Evolutionary conservation across 2,113 vertebrate species (phyloP), one percentile per base, ranked within the genome.

Genomic region (Tringa solitaria): DNA sequence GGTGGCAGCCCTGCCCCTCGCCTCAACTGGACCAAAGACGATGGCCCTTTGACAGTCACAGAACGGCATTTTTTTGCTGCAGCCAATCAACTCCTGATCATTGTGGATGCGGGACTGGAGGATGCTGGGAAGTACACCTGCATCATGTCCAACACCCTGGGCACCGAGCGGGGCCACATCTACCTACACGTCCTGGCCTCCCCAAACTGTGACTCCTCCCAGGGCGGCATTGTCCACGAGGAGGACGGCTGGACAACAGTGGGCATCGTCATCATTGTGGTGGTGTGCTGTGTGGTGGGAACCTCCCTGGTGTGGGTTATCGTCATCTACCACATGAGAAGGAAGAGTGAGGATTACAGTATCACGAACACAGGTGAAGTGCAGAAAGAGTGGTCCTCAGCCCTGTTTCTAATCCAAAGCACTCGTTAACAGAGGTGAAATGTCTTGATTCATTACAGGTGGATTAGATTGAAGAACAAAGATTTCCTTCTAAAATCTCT

Each of bases 121-220:
- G 98, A 99, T 76, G 98, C 98, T n/a, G 98, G 98, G 26, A 99
- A 98, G 95, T 98, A 98, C 19, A 98, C 98, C 0, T 98, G 98
- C 91, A 97, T 98, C 35, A 98, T 98, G 98, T 98, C 98, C 48
- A 98, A 98, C 73, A 98, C 98, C 0, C 96, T 98, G 73, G 98
- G 98, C 56, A 98, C 98, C 0, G 98, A 98, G 76, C 97, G 98
- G 12, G 98, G 98, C 67, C 98, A 98, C 30, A 98, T 98, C 83
- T 98, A 98, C 91, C 95, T 98, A 1, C 96, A 98, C 27, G 98
- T 98, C 57, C 95, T 98, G 94, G 98, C 98, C 20, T 98, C 98
- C 61, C 95, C 98, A 17, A 98, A 98, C 18, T 98, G 98, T 48
- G 98, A 98, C 39, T 98, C 98, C 7, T 96, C 98, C n/a, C 98